These are phyloP conservation scores for Eulemur macaco DNA, from an alignment of 2,113 vertebrate genomes.

Conservation along the genomic window DNA sequence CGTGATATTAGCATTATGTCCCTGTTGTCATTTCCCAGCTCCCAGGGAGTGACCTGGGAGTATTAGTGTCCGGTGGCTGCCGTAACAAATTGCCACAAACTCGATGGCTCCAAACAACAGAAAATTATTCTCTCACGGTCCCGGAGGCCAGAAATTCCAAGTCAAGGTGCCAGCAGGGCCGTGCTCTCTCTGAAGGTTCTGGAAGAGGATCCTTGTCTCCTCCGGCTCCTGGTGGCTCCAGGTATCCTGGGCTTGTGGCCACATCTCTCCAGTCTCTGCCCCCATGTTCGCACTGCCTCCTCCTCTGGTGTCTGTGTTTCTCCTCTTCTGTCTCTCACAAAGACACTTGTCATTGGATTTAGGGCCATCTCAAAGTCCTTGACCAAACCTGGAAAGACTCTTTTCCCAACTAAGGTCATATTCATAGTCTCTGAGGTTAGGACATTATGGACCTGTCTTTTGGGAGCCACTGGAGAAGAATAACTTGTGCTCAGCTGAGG, in stretches of 20 bases:
- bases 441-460: neutral
- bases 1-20: accelerated
- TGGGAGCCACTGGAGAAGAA: too few relatives aligned
- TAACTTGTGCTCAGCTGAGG: too few relatives aligned
- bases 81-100: neutral
- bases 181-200: neutral
- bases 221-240: too few relatives aligned
- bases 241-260: neutral
- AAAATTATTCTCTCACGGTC: neutral
- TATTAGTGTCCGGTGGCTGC: neutral
- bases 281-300: accelerated
- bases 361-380: neutral
- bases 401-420: neutral
- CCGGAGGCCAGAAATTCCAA: neutral
- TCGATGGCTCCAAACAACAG: neutral
- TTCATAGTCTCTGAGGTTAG: neutral
- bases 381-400: neutral
- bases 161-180: neutral
- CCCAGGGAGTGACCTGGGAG: neutral
- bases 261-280: accelerated
- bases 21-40: too few relatives aligned
- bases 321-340: neutral
- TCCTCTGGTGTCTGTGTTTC: neutral
- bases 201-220: neutral
- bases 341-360: neutral